Conservation (phyloP, 1,140 invertebrate species). For the Plectrocnemia conspersa region DNA sequence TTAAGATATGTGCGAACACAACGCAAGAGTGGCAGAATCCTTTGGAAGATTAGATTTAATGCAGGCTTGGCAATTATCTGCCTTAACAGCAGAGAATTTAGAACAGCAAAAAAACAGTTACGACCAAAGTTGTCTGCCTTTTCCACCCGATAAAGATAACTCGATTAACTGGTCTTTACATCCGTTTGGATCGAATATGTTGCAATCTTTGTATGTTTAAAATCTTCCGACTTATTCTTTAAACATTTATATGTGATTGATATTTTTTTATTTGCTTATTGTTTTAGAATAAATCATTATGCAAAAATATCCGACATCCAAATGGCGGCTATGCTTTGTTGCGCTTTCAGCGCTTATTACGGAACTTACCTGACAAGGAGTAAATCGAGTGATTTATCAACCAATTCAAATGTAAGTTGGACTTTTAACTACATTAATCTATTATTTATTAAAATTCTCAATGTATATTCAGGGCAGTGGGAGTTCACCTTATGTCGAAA, state of each 20-base stretch:
- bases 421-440: neutral
- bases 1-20: slow-evolving; percentile 70
- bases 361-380: slow-evolving; percentile 26
- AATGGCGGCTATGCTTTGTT: slow-evolving; percentile 88
- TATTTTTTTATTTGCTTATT: slow-evolving; percentile 32
- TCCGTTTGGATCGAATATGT: slow-evolving; percentile 80
- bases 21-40: slow-evolving; percentile 68
- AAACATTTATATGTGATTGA: slow-evolving; percentile 3
- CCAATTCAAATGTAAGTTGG: slow-evolving; percentile 32
- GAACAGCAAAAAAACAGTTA: slow-evolving; percentile 38
- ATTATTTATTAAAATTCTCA: slow-evolving; percentile 2
- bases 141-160: slow-evolving; percentile 50
- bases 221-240: slow-evolving; percentile 28
- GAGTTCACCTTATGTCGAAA: slow-evolving; percentile 78
- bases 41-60: slow-evolving; percentile 75
- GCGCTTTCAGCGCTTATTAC: slow-evolving; percentile 65
- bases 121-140: slow-evolving; percentile 38
- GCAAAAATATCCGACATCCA: slow-evolving; percentile 79
- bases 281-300: slow-evolving; percentile 69
- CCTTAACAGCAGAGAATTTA: slow-evolving; percentile 61
- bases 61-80: slow-evolving; percentile 79
- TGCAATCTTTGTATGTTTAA: slow-evolving; percentile 78
- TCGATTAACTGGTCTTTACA: slow-evolving; percentile 70
- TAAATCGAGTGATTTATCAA: slow-evolving; percentile 32
- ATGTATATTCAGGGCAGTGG: slow-evolving; percentile 54